These are phyloP conservation scores for Polydrusus cervinus DNA, from an alignment of 2,888 invertebrate species.

Conservation along the genomic window DNA sequence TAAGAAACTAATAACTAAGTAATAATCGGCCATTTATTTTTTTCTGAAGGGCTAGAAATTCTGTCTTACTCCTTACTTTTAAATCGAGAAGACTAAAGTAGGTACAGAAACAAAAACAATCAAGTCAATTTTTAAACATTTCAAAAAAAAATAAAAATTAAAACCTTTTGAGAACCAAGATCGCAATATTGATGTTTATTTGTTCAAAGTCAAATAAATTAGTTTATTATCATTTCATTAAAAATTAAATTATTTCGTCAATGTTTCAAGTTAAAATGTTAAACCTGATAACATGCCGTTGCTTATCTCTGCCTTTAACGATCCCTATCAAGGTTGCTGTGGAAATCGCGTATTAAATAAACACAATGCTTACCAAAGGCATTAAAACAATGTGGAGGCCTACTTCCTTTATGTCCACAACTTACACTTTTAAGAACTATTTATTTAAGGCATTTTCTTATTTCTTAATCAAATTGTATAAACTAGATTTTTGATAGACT, in stretches of 20 bases:
- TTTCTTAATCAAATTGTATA: neutral
- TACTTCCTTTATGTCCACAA: neutral
- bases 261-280: slow-evolving; percentile 9
- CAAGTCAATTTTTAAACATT: too few relatives aligned
- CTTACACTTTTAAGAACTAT: neutral
- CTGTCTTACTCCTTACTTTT: too few relatives aligned
- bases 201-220: slow-evolving; percentile 26
- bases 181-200: neutral
- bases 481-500: neutral
- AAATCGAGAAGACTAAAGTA: too few relatives aligned
- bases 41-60: too few relatives aligned
- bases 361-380: slow-evolving; percentile 2
- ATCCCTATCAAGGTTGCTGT: slow-evolving; percentile 36
- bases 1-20: too few relatives aligned
- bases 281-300: slow-evolving; percentile 12
- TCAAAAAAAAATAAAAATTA: neutral
- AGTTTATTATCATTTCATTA: slow-evolving; percentile 17
- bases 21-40: too few relatives aligned
- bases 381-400: neutral
- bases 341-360: slow-evolving; percentile 29
- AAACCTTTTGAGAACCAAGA: neutral
- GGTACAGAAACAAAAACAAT: neutral
- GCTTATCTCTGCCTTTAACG: slow-evolving; percentile 29
- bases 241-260: slow-evolving; percentile 19
- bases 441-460: slow-evolving; percentile 13